Conservation (phyloP, 2,888 invertebrate species). For the Arge pagana region DNA sequence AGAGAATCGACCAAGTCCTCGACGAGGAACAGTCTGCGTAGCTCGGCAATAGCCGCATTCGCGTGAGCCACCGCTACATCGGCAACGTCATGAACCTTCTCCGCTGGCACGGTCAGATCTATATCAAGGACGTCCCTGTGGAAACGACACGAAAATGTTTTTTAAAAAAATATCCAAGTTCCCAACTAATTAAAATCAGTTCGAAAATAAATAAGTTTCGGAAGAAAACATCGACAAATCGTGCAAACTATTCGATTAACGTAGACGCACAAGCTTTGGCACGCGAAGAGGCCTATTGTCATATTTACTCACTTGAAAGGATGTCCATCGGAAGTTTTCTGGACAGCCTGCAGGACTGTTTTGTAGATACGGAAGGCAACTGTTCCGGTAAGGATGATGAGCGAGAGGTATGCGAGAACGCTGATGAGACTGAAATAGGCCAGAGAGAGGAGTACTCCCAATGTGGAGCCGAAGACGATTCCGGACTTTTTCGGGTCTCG, state of each 20-base stretch:
- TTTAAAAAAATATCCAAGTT: conserved; percentile 20
- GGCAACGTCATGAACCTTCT: conserved; percentile 87
- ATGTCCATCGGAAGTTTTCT: conserved; percentile 95
- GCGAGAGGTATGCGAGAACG: conserved; percentile 90
- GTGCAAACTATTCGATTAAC: background rate
- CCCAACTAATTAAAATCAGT: conserved; percentile 8
- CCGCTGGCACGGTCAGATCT: conserved; percentile 86
- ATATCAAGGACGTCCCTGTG: conserved; percentile 79
- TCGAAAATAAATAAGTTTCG: conserved; percentile 14
- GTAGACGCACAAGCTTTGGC: background rate
- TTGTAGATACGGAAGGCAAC: conserved; percentile 96
- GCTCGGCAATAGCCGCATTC: conserved; percentile 79
- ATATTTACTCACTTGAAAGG: conserved; percentile 87
- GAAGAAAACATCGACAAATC: conserved; percentile 4
- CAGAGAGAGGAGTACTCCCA: conserved; percentile 89
- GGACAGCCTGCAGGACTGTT: conserved; percentile 91
- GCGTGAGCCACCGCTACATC: conserved; percentile 86
- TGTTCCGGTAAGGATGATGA: conserved; percentile 83
- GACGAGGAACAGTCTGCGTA: conserved; percentile 93
- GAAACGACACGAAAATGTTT: conserved; percentile 1
- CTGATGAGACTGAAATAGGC: conserved; percentile 95
- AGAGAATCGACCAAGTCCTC: conserved; percentile 95
- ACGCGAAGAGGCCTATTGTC: background rate
- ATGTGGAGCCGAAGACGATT: conserved; percentile 87
- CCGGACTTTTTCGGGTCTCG: conserved; percentile 94